Evolutionary conservation across 2,888 invertebrate species (phyloP).

Genomic region (Nomada fucata): DNA sequence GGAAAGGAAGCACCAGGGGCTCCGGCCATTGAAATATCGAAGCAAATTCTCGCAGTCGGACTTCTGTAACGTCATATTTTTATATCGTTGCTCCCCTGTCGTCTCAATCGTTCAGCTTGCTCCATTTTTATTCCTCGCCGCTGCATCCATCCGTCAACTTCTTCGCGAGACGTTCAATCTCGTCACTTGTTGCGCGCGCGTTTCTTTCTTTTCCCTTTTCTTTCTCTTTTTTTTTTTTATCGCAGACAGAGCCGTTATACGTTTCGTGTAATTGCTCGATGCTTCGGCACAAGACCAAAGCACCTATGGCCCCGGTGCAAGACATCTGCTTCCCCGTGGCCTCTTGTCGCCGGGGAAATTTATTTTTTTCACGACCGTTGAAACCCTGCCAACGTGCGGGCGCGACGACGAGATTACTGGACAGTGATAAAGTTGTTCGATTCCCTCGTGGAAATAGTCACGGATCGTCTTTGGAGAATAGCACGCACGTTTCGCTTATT

Average conservation of each 20-base stretch:
- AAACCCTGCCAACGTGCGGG: conserved; percentile 59
- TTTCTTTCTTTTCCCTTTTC: neutral
- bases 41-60: conserved; percentile 30
- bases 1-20: conserved; percentile 14
- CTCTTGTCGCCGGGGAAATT: conserved; percentile 45
- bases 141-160: conserved; percentile 50
- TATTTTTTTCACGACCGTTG: conserved; percentile 52
- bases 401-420: conserved; percentile 32
- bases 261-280: conserved; percentile 22
- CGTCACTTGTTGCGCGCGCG: neutral
- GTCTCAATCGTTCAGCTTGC: neutral
- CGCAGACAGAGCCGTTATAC: conserved; percentile 7
- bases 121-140: conserved; percentile 36
- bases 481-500: too few relatives aligned
- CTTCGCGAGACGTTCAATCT: conserved; percentile 3
- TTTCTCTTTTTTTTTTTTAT: neutral
- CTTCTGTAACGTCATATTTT: conserved; percentile 30
- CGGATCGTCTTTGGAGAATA: neutral
- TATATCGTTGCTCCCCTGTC: conserved; percentile 1
- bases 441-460: conserved; percentile 32
- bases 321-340: conserved; percentile 42
- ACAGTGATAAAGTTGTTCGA: conserved; percentile 25
- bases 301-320: neutral
- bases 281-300: conserved; percentile 9
- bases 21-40: conserved; percentile 43